Percentiles rank a stretch among this genome's conserved stretches.
Conservation (phyloP, 2,113 vertebrate species). For the Stegastes partitus region DNA sequence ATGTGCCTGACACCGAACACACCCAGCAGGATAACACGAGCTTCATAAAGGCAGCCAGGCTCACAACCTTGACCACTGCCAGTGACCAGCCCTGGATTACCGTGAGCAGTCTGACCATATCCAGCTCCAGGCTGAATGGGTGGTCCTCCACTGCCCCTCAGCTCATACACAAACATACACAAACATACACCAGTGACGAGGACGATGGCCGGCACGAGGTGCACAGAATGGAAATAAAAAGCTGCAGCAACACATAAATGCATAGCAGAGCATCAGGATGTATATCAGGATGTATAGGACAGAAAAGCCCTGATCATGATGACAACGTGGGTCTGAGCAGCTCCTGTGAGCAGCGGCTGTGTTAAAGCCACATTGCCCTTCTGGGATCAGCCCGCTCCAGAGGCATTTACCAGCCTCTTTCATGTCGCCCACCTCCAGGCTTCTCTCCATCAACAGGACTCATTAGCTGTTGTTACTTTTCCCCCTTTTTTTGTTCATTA, state of each 20-base stretch:
- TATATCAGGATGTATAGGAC: background rate
- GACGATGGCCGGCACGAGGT: constrained; percentile 5
- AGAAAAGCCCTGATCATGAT: constrained; percentile 28
- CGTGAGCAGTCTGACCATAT: constrained; percentile 58
- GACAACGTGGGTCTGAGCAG: constrained; percentile 37
- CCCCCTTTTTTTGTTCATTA: constrained; percentile 82
- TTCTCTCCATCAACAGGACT: constrained; percentile 76
- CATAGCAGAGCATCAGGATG: background rate
- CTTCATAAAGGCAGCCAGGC: constrained; percentile 65
- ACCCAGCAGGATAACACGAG: constrained; percentile 67
- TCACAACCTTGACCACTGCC: constrained; percentile 81
- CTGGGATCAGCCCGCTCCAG: constrained; percentile 72
- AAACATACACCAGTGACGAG: background rate
- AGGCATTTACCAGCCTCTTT: constrained; percentile 82
- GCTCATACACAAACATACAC: constrained; percentile 39
- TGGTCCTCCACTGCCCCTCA: constrained; percentile 74
- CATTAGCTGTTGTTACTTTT: constrained; percentile 79
- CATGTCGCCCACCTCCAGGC: constrained; percentile 77
- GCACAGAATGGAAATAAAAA: constrained; percentile 37
- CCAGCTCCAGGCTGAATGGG: constrained; percentile 72
- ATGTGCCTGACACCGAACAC: constrained; percentile 76
- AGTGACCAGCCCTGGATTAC: constrained; percentile 61
- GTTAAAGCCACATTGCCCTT: constrained; percentile 57
- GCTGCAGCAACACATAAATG: background rate
- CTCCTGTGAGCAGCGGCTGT: constrained; percentile 19